Conservation (phyloP, 2,888 invertebrate species). For the Eilema griseolum region DNA sequence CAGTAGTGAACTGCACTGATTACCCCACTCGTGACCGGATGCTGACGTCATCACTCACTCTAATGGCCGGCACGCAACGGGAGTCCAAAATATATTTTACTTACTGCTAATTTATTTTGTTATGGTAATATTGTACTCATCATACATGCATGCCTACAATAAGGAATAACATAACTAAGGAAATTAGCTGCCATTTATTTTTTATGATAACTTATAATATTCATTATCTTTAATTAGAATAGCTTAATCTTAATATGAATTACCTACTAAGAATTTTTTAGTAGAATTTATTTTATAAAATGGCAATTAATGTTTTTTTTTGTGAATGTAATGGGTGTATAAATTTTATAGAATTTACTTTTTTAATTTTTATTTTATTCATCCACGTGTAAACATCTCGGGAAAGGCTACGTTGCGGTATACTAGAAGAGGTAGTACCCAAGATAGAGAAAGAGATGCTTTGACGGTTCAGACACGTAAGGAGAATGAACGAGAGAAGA, state of each 20-base stretch:
- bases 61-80: not conserved
- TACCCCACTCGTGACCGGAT: not conserved
- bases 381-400: not conserved
- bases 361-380: not conserved
- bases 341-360: not conserved
- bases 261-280: not conserved
- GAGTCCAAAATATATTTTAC: constrained; percentile 4
- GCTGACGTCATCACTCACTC: not conserved
- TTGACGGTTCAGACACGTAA: not conserved
- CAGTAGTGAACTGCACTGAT: not conserved
- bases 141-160: not conserved
- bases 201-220: not conserved
- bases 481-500: not conserved
- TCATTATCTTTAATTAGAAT: constrained; percentile 1
- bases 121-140: constrained; percentile 3
- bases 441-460: not conserved
- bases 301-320: not conserved
- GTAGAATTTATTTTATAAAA: not conserved
- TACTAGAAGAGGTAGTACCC: not conserved
- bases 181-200: constrained; percentile 1
- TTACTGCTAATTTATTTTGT: constrained; percentile 1
- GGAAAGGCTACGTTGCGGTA: not conserved
- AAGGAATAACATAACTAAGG: not conserved
- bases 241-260: constrained; percentile 5
- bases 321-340: not conserved